Conservation (phyloP, 2,888 invertebrate species). For the Rhabditophanes sp. region DNA sequence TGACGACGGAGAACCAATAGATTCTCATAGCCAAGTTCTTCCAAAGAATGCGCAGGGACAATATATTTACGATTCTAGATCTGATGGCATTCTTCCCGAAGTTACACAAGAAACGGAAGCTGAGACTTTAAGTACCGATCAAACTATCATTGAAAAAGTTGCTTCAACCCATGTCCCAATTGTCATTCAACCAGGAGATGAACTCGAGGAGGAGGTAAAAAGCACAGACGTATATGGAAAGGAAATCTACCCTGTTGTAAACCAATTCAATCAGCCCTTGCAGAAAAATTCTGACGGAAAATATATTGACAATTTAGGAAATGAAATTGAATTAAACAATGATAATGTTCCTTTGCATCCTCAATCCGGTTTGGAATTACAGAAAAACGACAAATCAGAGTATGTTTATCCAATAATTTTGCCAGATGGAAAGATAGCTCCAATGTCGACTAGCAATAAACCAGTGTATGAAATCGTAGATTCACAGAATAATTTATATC, state of each 20-base stretch:
- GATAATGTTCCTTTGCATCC: conserved; percentile 16
- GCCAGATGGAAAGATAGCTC: conserved; percentile 13
- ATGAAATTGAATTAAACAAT: no score
- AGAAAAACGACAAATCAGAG: background rate
- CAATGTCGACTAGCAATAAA: conserved; percentile 13
- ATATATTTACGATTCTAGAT: conserved; percentile 12
- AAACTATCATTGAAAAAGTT: background rate
- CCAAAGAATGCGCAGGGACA: conserved; percentile 16
- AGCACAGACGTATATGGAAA: conserved; percentile 14
- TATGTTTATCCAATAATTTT: conserved; percentile 9
- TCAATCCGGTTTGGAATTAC: background rate
- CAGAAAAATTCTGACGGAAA: conserved; percentile 13
- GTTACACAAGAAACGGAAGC: no score
- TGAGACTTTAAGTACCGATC: no score
- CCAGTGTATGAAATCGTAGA: no score
- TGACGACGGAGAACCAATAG: conserved; percentile 11
- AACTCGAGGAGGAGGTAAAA: background rate
- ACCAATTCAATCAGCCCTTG: conserved; percentile 8
- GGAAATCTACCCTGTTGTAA: conserved; percentile 6
- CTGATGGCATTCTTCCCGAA: no score
- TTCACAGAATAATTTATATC: no score
- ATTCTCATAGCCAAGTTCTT: conserved; percentile 9
- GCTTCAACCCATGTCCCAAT: no score
- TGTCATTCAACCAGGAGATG: background rate
- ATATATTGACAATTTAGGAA: no score